Evolutionary conservation across 2,888 invertebrate species (phyloP).

Genomic region (Polymixis flavicincta): DNA sequence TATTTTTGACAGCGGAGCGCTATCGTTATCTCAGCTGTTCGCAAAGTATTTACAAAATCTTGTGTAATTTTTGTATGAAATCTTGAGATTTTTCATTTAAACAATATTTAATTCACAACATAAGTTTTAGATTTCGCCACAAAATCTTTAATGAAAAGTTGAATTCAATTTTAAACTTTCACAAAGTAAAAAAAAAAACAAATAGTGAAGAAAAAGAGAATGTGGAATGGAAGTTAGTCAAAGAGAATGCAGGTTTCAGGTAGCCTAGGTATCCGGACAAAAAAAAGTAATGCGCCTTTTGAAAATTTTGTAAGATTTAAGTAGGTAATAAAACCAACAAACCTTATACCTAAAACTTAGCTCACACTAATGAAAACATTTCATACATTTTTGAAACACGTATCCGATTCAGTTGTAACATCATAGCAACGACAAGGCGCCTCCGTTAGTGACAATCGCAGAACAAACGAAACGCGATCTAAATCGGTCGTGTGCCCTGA

Average conservation of each 20-base stretch:
- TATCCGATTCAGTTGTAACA: conserved; percentile 61
- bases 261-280: too few species aligned
- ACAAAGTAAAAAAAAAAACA: background rate
- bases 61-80: conserved; percentile 40
- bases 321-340: background rate
- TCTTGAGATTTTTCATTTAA: background rate
- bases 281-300: too few species aligned
- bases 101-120: background rate
- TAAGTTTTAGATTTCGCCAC: background rate
- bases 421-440: conserved; percentile 67
- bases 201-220: background rate
- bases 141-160: background rate
- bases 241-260: too few species aligned
- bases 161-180: background rate
- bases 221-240: too few species aligned
- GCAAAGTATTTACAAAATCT: conserved; percentile 42
- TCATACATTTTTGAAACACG: conserved; percentile 31
- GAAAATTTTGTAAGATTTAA: too few species aligned
- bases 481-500: conserved; percentile 83
- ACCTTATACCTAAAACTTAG: conserved; percentile 3
- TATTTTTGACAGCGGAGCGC: conserved; percentile 27
- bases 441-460: conserved; percentile 73
- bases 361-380: conserved; percentile 20
- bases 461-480: conserved; percentile 75
- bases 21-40: conserved; percentile 31